These are phyloP conservation scores for Caenorhabditis drosophilae DNA, from an alignment of 2,888 invertebrate species.

Conservation along the genomic window DNA sequence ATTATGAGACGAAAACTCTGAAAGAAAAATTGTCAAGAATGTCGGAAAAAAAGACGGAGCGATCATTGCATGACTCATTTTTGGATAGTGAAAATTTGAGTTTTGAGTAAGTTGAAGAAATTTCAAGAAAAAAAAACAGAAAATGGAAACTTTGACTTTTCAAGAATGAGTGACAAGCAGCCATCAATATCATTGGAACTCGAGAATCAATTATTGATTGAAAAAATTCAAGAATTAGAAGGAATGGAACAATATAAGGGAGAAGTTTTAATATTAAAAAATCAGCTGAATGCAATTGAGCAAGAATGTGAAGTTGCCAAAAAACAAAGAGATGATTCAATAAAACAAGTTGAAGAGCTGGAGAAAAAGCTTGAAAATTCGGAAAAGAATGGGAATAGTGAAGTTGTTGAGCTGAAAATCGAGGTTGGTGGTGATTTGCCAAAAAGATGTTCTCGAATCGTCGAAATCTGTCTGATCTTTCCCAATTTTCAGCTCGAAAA, in stretches of 20 bases:
- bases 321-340: slow-evolving; percentile 1
- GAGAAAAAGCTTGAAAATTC: not conserved
- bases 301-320: slow-evolving; percentile 13
- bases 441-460: too few relatives aligned
- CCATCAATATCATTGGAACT: slow-evolving; percentile 18
- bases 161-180: not conserved
- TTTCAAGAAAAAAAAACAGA: not conserved
- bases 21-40: slow-evolving; percentile 14
- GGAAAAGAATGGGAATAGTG: slow-evolving; percentile 9
- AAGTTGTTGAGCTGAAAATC: slow-evolving; percentile 24
- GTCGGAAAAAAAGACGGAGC: slow-evolving; percentile 2
- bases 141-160: not conserved
- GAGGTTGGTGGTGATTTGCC: too few relatives aligned
- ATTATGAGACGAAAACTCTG: slow-evolving; percentile 13
- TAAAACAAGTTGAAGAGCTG: not conserved
- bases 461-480: not conserved
- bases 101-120: slow-evolving; percentile 35
- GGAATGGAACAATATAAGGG: slow-evolving; percentile 24
- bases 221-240: slow-evolving; percentile 32
- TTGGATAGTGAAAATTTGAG: slow-evolving; percentile 19
- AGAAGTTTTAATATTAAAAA: slow-evolving; percentile 21
- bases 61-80: slow-evolving; percentile 34
- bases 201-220: slow-evolving; percentile 24
- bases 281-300: slow-evolving; percentile 16
- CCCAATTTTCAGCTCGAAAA: not conserved